These are phyloP conservation scores for Ptyas mucosa DNA, from an alignment of 2,113 vertebrate genomes.

Conservation along the genomic window DNA sequence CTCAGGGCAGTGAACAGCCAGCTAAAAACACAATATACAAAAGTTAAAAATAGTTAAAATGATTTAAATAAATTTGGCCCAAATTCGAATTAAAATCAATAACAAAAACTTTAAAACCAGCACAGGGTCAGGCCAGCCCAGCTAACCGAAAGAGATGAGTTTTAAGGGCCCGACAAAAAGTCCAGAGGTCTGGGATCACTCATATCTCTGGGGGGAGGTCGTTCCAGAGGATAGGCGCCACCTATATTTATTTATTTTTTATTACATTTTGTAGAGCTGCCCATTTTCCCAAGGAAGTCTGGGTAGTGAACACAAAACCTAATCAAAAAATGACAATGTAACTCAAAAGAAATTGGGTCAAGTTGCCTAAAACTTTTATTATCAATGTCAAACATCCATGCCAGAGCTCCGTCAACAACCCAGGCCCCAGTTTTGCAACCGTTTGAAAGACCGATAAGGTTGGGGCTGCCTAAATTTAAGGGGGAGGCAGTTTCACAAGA, in stretches of 20 bases:
- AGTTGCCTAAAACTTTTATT: background rate
- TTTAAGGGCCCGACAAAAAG: too few relatives aligned
- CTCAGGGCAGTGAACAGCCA: too few relatives aligned
- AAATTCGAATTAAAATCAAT: too few relatives aligned
- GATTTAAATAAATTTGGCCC: too few relatives aligned
- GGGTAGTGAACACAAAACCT: background rate
- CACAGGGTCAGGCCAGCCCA: too few relatives aligned
- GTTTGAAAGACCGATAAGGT: background rate
- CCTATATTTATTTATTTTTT: background rate
- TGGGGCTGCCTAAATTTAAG: background rate
- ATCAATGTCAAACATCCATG: background rate
- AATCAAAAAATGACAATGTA: background rate
- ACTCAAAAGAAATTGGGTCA: background rate
- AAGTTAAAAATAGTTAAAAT: too few relatives aligned
- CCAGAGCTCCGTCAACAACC: background rate
- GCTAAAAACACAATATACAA: too few relatives aligned
- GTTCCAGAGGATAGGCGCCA: too few relatives aligned
- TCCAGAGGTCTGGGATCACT: too few relatives aligned
- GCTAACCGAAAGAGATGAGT: too few relatives aligned
- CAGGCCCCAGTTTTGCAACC: background rate
- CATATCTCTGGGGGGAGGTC: too few relatives aligned
- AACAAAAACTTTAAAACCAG: too few relatives aligned
- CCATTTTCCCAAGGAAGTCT: background rate
- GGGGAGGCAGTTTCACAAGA: background rate
- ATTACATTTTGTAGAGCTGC: background rate